Base-by-base conservation (phyloP, 2,797 vertebrate genomes). In the Ciconia nigra region DNA sequence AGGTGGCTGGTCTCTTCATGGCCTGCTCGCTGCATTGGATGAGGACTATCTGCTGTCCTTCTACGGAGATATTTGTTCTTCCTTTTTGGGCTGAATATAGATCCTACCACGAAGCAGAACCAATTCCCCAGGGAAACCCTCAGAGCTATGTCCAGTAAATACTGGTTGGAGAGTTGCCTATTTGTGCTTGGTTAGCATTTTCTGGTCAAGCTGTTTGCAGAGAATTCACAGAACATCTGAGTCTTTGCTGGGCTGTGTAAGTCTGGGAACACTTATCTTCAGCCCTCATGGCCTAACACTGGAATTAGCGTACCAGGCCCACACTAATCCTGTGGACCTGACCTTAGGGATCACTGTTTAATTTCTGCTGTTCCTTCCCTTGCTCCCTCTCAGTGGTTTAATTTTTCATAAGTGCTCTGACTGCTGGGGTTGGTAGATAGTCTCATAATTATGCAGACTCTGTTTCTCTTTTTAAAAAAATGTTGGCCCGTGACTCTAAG, bases 331-430 rank as follows among this genome's bases (percentile, higher is more conserved):
- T 73, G 20, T 73, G 28, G 13, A 42, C 28, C 41, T 65, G 55
- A 80, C 74, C 73, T 89, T 52, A 49, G 77, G 37, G 35, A 51
- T 74, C n/a, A 39, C 55, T 69, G 25, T 39, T 89, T 89, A 82
- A 90, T 71, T 89, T 93, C 83, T 92, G 10, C 31, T 46, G 61
- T 61, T 85, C 26, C 29, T 33, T 78, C 44, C 35, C 14, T 58
- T 13, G 8, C 21, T 79, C 39, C 37, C 10, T 74, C 44, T 52
- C 47, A 49, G 63, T 73, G 26, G 22, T 83, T 94, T 80, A 85
- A 78, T 85, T 89, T 93, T 90, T 94, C 86, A 94, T 87, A 77
- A 82, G 63, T 73, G 41, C 57, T 84, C 88, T 85, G 57, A 61
- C 67, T 82, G 39, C 59, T 83, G 37, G 37, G 33, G 52, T 83